Percentiles rank a stretch among this genome's conserved stretches.
These are phyloP conservation scores for Marisa cornuarietis DNA, from an alignment of 1,140 invertebrate species.

Conservation along the genomic window DNA sequence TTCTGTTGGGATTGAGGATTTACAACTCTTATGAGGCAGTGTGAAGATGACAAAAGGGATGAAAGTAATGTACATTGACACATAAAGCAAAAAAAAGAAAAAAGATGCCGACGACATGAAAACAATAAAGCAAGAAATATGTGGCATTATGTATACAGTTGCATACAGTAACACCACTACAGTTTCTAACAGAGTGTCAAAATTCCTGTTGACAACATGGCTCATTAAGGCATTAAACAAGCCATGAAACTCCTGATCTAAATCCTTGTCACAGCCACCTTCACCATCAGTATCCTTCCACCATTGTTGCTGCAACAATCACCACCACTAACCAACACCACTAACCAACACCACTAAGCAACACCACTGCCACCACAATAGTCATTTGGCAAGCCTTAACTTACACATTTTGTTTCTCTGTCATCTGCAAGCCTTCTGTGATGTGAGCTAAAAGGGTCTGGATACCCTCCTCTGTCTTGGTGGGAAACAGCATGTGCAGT, in stretches of 20 bases:
- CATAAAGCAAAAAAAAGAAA: background rate
- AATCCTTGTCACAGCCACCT: no score
- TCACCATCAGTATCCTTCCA: background rate
- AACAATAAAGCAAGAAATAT: slow-evolving; percentile 1
- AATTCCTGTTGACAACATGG: background rate
- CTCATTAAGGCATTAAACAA: background rate
- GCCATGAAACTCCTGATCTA: background rate
- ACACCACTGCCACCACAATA: background rate
- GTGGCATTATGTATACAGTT: background rate
- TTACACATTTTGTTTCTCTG: slow-evolving; percentile 7
- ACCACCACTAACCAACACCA: background rate
- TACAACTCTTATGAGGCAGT: background rate
- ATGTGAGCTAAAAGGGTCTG: slow-evolving; percentile 39
- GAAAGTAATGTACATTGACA: background rate
- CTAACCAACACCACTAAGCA: background rate
- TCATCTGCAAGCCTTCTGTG: slow-evolving; percentile 23
- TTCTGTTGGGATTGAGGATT: background rate
- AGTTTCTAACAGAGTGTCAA: background rate
- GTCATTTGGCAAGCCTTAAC: background rate
- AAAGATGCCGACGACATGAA: background rate
- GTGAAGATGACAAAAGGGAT: background rate
- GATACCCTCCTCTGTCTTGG: slow-evolving; percentile 44
- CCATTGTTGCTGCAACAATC: background rate
- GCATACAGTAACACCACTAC: background rate
- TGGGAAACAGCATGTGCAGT: slow-evolving; percentile 50